phyloP scores from a whole-genome alignment of 1,140 invertebrate genomes.

The Heliconius congener region DNA sequence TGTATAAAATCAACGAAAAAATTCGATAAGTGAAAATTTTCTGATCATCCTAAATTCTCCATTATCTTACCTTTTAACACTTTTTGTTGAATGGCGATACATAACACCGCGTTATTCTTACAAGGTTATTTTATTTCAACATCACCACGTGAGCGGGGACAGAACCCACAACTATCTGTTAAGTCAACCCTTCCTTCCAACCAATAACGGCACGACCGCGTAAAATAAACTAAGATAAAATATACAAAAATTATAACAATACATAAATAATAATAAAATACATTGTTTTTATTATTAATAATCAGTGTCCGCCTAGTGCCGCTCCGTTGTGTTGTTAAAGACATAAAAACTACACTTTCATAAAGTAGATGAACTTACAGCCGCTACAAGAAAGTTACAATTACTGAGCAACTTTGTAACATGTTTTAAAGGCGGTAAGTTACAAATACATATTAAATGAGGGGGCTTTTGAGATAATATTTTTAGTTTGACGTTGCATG shows the following conservation, averaged over 20 bases:
- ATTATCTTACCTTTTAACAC: too few species aligned
- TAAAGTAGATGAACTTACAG: constrained; percentile 6
- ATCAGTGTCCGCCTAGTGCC: not conserved
- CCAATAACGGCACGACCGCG: not conserved
- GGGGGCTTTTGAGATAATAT: not conserved
- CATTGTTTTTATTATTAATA: not conserved
- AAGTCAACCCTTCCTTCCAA: too few species aligned
- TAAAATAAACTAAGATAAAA: not conserved
- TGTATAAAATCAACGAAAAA: too few species aligned
- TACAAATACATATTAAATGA: not conserved
- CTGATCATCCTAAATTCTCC: too few species aligned
- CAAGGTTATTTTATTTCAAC: not conserved
- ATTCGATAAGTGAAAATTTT: too few species aligned
- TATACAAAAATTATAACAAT: not conserved
- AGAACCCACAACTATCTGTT: too few species aligned
- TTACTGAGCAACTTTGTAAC: constrained; percentile 4
- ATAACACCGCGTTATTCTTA: too few species aligned
- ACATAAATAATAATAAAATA: not conserved
- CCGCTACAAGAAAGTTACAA: not conserved
- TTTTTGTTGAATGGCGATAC: too few species aligned
- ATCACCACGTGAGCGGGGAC: not conserved
- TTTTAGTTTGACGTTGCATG: not conserved
- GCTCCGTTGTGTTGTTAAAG: not conserved
- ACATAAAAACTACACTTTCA: constrained; percentile 9
- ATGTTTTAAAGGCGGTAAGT: not conserved